These are phyloP conservation scores for Euleptes europaea DNA, from an alignment of 2,113 vertebrate genomes.

Conservation along the genomic window DNA sequence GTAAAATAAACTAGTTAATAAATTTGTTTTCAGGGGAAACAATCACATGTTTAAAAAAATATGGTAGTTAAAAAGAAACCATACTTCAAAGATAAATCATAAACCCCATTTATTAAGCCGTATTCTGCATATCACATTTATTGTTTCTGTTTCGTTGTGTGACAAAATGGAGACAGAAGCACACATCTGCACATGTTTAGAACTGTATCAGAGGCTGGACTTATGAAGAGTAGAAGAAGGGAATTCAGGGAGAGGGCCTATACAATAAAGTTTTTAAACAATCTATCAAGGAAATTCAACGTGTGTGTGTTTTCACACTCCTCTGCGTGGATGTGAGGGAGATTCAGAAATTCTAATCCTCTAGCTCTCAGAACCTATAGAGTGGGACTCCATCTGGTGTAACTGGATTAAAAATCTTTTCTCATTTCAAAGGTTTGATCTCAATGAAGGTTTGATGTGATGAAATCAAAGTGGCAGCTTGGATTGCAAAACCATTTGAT, in stretches of 20 bases:
- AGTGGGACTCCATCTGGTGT: slow-evolving; percentile 83
- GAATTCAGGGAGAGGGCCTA: neutral
- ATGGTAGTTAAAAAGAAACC: neutral
- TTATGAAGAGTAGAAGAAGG: neutral
- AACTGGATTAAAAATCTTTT: slow-evolving; percentile 95
- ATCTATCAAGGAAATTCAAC: slow-evolving; percentile 46
- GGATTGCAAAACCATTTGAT: slow-evolving; percentile 85
- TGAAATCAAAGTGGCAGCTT: slow-evolving; percentile 99
- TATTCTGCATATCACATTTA: neutral
- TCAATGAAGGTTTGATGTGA: slow-evolving; percentile 92
- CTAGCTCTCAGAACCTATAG: slow-evolving; percentile 81
- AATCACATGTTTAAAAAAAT: neutral
- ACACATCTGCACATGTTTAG: neutral
- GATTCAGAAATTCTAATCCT: slow-evolving; percentile 86
- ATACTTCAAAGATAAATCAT: neutral
- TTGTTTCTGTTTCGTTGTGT: neutral
- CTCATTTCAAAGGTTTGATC: slow-evolving; percentile 97
- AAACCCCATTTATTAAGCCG: no score
- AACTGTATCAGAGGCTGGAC: neutral
- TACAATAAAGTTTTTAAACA: slow-evolving; percentile 51
- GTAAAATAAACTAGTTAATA: slow-evolving; percentile 5
- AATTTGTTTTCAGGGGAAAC: neutral
- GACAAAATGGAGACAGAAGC: neutral
- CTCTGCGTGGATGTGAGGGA: neutral
- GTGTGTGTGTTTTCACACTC: neutral